Evolutionary conservation across 35 echinoderm and acorn worm genomes (phyloP).

Genomic region (Eucidaris tribuloides): DNA sequence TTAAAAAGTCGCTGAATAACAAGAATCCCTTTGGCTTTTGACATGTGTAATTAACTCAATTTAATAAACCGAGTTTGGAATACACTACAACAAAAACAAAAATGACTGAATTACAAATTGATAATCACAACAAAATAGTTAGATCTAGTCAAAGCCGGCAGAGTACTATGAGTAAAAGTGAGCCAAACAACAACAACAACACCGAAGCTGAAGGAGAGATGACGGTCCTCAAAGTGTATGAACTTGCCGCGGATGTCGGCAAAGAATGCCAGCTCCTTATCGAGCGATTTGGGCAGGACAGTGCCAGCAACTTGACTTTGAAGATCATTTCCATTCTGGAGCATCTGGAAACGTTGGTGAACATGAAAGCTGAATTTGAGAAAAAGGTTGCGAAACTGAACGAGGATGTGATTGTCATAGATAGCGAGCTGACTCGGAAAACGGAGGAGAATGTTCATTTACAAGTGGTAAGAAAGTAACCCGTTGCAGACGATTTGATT

Average conservation of each 20-base stretch:
- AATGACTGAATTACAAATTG: no score
- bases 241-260: constrained; percentile 24
- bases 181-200: constrained; percentile 13
- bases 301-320: constrained; percentile 5
- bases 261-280: constrained; percentile 33
- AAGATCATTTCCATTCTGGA: constrained; percentile 32
- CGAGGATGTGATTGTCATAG: not conserved
- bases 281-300: constrained; percentile 9
- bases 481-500: no score
- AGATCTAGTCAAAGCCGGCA: no score
- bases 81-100: no score
- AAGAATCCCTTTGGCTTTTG: no score
- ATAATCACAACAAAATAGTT: no score
- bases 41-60: no score
- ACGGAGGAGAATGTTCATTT: constrained; percentile 30
- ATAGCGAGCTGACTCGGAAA: not conserved
- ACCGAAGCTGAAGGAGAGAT: not conserved
- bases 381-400: constrained; percentile 10
- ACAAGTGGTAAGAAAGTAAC: constrained; percentile 5
- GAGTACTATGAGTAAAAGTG: no score
- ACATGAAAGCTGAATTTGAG: not conserved
- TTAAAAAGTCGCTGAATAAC: no score
- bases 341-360: constrained; percentile 29
- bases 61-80: no score
- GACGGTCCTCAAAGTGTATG: constrained; percentile 32